phyloP scores from a whole-genome alignment of 2,888 invertebrate species.

The Flexamia atlantica region DNA sequence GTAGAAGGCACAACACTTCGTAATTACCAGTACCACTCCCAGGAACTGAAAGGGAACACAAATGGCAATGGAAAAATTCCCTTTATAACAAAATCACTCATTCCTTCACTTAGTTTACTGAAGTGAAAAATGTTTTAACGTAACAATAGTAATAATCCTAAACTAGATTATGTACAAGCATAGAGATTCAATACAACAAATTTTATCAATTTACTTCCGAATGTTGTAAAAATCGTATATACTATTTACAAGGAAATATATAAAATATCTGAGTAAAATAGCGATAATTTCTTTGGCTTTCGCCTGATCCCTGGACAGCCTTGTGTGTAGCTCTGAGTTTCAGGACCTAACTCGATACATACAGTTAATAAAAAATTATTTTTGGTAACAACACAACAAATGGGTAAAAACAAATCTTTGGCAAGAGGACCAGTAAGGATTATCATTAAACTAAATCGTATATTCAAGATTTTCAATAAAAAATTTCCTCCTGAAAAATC shows the following conservation, averaged over 20 bases:
- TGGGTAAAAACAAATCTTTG: conserved; percentile 54
- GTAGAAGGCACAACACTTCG: conserved; percentile 63
- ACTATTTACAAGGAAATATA: conserved; percentile 67
- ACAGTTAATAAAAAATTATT: conserved; percentile 47
- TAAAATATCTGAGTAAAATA: conserved; percentile 64
- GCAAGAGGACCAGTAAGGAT: conserved; percentile 31
- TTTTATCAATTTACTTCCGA: conserved; percentile 65
- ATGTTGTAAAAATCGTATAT: conserved; percentile 68
- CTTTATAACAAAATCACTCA: conserved; percentile 59
- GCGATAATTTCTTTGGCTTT: conserved; percentile 66
- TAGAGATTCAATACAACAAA: conserved; percentile 63
- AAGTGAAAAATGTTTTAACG: conserved; percentile 64
- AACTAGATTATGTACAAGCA: conserved; percentile 62
- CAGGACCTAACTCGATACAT: conserved; percentile 41
- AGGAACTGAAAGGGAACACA: conserved; percentile 48
- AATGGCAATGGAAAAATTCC: conserved; percentile 58
- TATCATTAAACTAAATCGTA: conserved; percentile 9
- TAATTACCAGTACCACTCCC: conserved; percentile 28
- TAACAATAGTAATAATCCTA: conserved; percentile 62
- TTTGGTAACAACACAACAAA: conserved; percentile 50
- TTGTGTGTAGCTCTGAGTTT: conserved; percentile 57
- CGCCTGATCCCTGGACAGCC: conserved; percentile 65
- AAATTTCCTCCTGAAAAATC: conserved; percentile 51
- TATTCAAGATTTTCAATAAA: conserved; percentile 1
- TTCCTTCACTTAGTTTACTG: conserved; percentile 63